Base-by-base conservation (phyloP, 2,888 invertebrate species). In the Tanypteryx hageni region DNA sequence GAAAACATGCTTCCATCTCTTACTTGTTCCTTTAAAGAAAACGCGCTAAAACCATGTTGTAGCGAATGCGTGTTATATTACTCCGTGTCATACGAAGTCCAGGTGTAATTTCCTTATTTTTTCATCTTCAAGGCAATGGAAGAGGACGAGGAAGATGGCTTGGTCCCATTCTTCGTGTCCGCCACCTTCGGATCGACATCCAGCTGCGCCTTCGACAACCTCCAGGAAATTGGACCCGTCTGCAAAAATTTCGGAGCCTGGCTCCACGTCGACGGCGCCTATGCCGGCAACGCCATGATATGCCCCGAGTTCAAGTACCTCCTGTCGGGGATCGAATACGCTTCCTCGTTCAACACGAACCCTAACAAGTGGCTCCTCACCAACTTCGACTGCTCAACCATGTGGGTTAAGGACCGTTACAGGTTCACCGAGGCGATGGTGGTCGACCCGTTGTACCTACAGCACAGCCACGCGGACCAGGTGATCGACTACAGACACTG, bases 251-350 rank as follows among this genome's bases (percentile, higher is more conserved):
- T 96, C 0, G 95, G 96, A 92, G 96, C 97, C n/a, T 98, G 98
- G 98, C 95, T 98, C 57, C 98, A 98, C 95, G 97, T 98, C 3
- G 98, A 98, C 94, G 98, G 97, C 0, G 98, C 98, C 0, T 98
- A 98, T 94, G 98, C 98, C 0, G 98, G 98, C 5, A 98, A 97
- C 94, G 97, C 97, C 0, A 97, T 98, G 94, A 98, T 98, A 93
- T 97, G 98, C 94, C 98, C 98, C 0, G 98, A 98, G 95, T 96
- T 98, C 95, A 96, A 97, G 93, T 95, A 96, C 0, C 95, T 96
- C 85, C 96, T 97, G 94, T 95, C 96, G 8, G 97, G 97, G 0
- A 95, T 97, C 58, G 96, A 98, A 95, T 96, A 97, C 94, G 98
- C 97, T 0, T 97, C 97, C 94, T 98, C 98, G 0, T 98, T 98